phyloP scores from a whole-genome alignment of 2,888 invertebrate species.

The Sphaerophoria taeniata region DNA sequence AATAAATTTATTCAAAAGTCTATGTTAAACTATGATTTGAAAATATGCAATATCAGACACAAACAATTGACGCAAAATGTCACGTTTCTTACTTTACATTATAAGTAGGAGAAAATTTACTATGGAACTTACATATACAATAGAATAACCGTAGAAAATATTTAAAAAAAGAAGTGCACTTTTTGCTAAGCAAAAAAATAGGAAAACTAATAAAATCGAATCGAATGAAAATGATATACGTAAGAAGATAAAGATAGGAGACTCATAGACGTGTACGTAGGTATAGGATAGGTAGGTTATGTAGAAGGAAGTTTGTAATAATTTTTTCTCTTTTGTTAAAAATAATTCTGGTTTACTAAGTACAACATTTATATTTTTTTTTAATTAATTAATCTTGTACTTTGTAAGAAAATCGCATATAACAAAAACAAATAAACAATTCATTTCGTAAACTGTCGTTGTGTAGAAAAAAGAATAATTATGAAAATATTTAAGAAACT shows the following conservation, averaged over 20 bases:
- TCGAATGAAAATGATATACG: conserved; percentile 42
- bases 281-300: not conserved
- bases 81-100: too few relatives aligned
- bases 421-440: conserved; percentile 42
- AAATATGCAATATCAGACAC: not conserved
- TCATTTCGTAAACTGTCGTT: conserved; percentile 37
- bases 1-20: too few relatives aligned
- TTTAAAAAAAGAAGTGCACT: conserved; percentile 62
- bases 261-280: not conserved
- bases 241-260: not conserved
- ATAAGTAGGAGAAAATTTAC: too few relatives aligned
- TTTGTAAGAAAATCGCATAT: not conserved
- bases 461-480: conserved; percentile 11
- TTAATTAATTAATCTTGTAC: not conserved
- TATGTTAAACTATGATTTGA: too few relatives aligned
- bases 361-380: not conserved
- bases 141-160: conserved; percentile 46
- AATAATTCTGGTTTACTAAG: not conserved
- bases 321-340: too few relatives aligned
- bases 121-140: not conserved
- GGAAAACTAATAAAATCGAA: conserved; percentile 24
- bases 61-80: not conserved
- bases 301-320: too few relatives aligned
- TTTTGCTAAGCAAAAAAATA: conserved; percentile 55
- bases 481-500: conserved; percentile 6